Evolutionary conservation across 1,140 invertebrate species (phyloP), one percentile per base, ranked within the genome.

Genomic region (Cherax quadricarinatus): DNA sequence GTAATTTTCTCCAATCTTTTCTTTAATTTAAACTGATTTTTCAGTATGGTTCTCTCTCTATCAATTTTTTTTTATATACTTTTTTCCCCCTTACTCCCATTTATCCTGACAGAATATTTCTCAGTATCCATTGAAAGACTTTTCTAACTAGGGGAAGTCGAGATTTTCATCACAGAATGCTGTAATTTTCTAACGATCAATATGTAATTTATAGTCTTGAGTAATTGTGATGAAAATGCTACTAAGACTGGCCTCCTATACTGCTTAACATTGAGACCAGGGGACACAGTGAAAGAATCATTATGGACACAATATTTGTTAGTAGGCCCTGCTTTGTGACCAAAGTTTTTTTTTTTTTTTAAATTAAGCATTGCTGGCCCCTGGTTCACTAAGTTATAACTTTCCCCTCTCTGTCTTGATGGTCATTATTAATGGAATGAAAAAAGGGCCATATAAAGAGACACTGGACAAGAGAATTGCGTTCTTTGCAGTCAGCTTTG

Each of bases 211-310:
- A 41, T 53, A 51, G 41, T 53, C 60, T 84, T n/a, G 48, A 78
- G 73, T 75, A 78, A 91, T 92, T 90, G 91, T 93, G 91, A 93
- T 93, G 87, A 86, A 92, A 92, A 93, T 92, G 57, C 53, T 89
- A 87, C 82, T 57, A 75, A 92, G 93, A 93, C 93, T 92, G 85
- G 91, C 93, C 93, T 93, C 91, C 88, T 82, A 62, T 89, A 86
- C 88, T 89, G 89, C 90, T 92, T 92, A 88, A 88, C 78, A 92
- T 85, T 66, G 75, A 91, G 86, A 93, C 93, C 93, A 94, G 93
- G 93, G 93, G 93, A 94, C 93, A 93, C 93, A 94, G 93, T 94
- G 93, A 93, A 82, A 93, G 60, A 24, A 93, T 48, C 60, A 93
- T 84, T 70, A 88, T 84, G 75, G 78, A 92, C 66, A 82, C 73